Percentiles rank a stretch among this genome's conserved stretches.
Evolutionary conservation across 1,140 invertebrate genomes (phyloP).

Genomic region (Lordiphosa collinella): DNA sequence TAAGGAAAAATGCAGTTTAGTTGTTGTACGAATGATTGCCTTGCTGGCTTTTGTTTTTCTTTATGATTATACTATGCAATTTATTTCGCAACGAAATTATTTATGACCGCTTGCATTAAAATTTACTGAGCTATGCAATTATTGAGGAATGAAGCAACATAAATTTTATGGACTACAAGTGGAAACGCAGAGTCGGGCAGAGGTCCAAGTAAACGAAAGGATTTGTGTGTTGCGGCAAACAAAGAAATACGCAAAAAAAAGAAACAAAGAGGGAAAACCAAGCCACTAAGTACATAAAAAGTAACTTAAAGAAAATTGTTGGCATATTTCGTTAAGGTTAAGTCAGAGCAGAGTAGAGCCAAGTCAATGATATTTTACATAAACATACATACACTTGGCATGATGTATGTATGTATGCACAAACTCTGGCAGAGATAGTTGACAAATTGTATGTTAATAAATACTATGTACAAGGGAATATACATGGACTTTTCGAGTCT

Average conservation of each 20-base stretch:
- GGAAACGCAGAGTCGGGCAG: conserved; percentile 12
- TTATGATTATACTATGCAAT: conserved; percentile 46
- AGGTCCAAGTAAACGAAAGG: conserved; percentile 26
- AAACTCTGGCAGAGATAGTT: conserved; percentile 27
- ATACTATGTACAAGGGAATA: conserved; percentile 1
- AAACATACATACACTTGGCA: not conserved
- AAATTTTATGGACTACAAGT: conserved; percentile 66
- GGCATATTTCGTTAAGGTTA: conserved; percentile 70
- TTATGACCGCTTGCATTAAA: conserved; percentile 78
- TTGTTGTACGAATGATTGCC: conserved; percentile 61
- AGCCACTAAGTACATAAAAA: conserved; percentile 75
- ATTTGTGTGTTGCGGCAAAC: conserved; percentile 38
- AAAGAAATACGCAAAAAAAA: conserved; percentile 11
- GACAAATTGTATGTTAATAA: conserved; percentile 8
- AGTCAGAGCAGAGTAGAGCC: conserved; percentile 30
- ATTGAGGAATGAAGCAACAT: conserved; percentile 76
- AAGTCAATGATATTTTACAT: conserved; percentile 34
- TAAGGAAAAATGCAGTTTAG: conserved; percentile 65
- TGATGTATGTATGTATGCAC: not conserved
- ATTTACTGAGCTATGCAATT: conserved; percentile 77
- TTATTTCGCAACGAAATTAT: conserved; percentile 72
- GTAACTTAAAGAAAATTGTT: conserved; percentile 74
- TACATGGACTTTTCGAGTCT: conserved; percentile 7
- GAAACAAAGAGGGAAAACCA: conserved; percentile 26
- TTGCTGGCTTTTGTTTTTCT: conserved; percentile 27